A percentile compares a stretch with the other conserved stretches of the same genome.
Evolutionary conservation across 2,797 vertebrate species (phyloP).

Genomic region (Rhadinocentrus ornatus): DNA sequence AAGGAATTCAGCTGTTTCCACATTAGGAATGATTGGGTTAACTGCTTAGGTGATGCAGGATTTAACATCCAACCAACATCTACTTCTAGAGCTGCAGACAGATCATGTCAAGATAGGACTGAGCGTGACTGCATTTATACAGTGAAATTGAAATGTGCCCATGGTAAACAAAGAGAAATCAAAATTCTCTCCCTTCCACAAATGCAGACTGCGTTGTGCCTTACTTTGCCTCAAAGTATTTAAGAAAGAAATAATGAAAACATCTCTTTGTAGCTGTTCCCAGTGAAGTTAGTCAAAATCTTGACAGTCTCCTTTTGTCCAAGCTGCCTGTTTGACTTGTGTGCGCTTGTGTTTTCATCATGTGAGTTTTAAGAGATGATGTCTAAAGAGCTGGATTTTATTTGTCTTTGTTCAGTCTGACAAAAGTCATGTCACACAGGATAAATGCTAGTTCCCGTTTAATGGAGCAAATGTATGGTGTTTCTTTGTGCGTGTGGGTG

Average conservation of each 20-base stretch:
- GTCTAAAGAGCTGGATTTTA: constrained; percentile 15
- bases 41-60: constrained; percentile 25
- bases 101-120: constrained; percentile 51
- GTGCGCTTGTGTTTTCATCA: constrained; percentile 10
- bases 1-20: constrained; percentile 14
- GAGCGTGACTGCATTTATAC: constrained; percentile 41
- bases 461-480: constrained; percentile 12
- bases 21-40: constrained; percentile 21
- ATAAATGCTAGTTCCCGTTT: constrained; percentile 37
- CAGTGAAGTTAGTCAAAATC: constrained; percentile 10
- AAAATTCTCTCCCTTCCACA: constrained; percentile 38
- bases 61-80: constrained; percentile 17
- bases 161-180: constrained; percentile 45
- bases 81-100: constrained; percentile 33
- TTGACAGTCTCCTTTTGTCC: constrained; percentile 29
- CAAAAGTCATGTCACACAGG: constrained; percentile 16
- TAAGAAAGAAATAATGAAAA: constrained; percentile 47
- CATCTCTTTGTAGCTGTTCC: constrained; percentile 21
- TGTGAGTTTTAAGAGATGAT: constrained; percentile 1
- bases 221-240: constrained; percentile 23
- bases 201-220: constrained; percentile 33
- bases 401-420: constrained; percentile 11
- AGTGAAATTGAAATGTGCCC: constrained; percentile 51
- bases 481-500: constrained; percentile 49
- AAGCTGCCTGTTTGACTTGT: constrained; percentile 55